phyloP scores from a whole-genome alignment of 2,888 invertebrate genomes.

The Diadromus collaris region DNA sequence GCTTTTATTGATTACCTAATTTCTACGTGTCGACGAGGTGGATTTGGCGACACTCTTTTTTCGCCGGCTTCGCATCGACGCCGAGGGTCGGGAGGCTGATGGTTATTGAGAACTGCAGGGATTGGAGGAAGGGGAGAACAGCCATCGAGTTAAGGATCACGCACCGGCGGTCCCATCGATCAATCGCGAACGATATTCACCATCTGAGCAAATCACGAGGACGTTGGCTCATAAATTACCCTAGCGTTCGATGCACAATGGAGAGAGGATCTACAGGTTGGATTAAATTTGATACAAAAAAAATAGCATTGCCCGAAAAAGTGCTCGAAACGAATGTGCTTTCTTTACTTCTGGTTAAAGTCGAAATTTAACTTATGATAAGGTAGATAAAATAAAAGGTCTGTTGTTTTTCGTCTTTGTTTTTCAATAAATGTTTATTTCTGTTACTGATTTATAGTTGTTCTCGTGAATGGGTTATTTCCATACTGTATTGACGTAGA shows the following conservation, averaged over 20 bases:
- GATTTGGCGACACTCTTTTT: slow-evolving; percentile 9
- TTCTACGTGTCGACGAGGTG: not conserved
- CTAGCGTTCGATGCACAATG: slow-evolving; percentile 17
- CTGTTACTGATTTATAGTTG: no score
- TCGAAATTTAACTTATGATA: no score
- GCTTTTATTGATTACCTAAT: slow-evolving; percentile 18
- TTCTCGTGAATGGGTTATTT: no score
- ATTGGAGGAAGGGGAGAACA: not conserved
- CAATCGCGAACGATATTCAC: slow-evolving; percentile 31
- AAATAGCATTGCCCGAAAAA: slow-evolving; percentile 17
- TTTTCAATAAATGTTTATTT: no score
- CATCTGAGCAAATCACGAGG: slow-evolving; percentile 7
- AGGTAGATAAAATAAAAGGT: no score
- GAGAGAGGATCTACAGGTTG: not conserved
- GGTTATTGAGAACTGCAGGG: slow-evolving; percentile 17
- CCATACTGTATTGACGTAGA: no score
- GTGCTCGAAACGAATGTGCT: not conserved
- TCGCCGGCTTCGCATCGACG: not conserved
- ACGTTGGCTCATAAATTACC: slow-evolving; percentile 20
- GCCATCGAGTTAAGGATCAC: slow-evolving; percentile 18
- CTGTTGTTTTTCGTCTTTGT: no score
- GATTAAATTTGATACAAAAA: slow-evolving; percentile 15
- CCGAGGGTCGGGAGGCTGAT: not conserved
- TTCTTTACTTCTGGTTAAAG: no score
- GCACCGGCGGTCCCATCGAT: slow-evolving; percentile 33